A percentile compares a stretch with the other conserved stretches of the same genome.
Evolutionary conservation across 2,888 invertebrate genomes (phyloP).

Genomic region (Liopterus haemorrhoidalis): DNA sequence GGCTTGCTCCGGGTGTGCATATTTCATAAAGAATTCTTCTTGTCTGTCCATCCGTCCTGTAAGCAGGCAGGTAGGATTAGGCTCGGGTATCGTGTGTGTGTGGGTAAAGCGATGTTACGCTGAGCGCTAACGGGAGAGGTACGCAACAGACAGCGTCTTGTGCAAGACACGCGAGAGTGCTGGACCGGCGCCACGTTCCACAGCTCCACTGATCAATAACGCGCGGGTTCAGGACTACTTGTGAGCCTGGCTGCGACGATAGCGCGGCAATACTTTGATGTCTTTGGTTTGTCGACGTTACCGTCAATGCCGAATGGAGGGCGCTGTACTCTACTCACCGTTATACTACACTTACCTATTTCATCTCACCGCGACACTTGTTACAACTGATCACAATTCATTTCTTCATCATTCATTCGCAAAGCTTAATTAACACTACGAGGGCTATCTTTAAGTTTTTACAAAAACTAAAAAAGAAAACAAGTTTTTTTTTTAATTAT

Average conservation of each 20-base stretch:
- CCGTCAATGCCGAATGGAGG: background rate
- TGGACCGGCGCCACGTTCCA: too few relatives aligned
- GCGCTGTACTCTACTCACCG: too few relatives aligned
- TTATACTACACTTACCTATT: background rate
- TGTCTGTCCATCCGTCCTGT: too few relatives aligned
- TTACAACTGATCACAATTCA: background rate
- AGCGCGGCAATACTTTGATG: background rate
- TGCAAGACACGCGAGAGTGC: background rate
- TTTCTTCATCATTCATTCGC: background rate
- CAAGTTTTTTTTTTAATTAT: too few relatives aligned
- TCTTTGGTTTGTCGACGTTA: slow-evolving; percentile 1
- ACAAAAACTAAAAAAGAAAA: too few relatives aligned
- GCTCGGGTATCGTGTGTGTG: background rate
- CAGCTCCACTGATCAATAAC: too few relatives aligned
- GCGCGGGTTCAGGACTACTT: too few relatives aligned
- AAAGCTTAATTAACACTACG: background rate
- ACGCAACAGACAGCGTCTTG: background rate
- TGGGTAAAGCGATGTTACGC: background rate
- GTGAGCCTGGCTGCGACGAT: background rate
- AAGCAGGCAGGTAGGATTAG: too few relatives aligned
- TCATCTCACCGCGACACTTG: background rate
- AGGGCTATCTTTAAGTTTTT: too few relatives aligned
- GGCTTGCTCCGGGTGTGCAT: background rate
- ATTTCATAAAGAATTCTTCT: too few relatives aligned
- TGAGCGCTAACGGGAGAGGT: background rate